These are phyloP conservation scores for Scolanthus callimorphus DNA, from an alignment of 92 coral and sea anemone genomes.

Conservation along the genomic window DNA sequence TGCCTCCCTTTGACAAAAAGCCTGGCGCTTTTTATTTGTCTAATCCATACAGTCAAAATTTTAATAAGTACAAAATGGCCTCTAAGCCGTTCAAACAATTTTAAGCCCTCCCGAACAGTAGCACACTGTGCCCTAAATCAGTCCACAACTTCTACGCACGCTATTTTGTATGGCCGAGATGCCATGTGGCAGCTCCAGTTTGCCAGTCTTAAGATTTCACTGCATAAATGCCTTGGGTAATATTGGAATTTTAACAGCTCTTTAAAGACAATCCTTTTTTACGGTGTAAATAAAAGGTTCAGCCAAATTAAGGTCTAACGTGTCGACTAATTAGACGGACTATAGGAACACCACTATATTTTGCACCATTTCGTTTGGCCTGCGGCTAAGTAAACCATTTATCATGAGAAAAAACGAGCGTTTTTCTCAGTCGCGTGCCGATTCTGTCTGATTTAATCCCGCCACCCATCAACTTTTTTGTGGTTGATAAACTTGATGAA, in stretches of 20 bases:
- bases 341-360: neutral
- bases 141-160: neutral
- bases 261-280: too few species aligned
- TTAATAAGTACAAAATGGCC: neutral
- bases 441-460: neutral
- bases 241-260: too few species aligned
- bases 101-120: neutral
- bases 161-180: neutral
- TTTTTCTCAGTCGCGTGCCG: neutral
- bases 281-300: neutral
- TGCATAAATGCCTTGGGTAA: neutral
- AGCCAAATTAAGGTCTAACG: neutral
- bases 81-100: neutral
- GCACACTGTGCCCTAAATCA: neutral
- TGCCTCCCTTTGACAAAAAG: too few species aligned
- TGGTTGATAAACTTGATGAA: too few species aligned
- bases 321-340: constrained; percentile 1
- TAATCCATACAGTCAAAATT: neutral
- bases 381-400: neutral
- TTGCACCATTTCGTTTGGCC: neutral
- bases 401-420: neutral
- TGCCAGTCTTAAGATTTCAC: neutral
- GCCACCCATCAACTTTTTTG: too few species aligned
- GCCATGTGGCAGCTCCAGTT: neutral
- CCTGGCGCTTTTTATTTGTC: too few species aligned